Evolutionary conservation across 30 jellyfish, hydroid and myxozoan species (phyloP).

Genomic region (Chironex yamaguchii): DNA sequence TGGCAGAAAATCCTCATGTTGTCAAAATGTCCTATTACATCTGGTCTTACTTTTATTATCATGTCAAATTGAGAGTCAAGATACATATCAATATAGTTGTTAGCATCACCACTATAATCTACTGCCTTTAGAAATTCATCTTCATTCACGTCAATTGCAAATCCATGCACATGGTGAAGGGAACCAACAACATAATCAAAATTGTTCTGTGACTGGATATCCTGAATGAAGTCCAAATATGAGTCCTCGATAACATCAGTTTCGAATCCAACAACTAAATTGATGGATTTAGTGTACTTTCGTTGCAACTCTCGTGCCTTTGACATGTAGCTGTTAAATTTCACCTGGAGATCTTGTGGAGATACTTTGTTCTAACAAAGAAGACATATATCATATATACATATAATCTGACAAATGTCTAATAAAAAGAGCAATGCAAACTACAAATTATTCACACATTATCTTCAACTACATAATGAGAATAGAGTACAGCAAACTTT

Average conservation of each 20-base stretch:
- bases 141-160: neutral
- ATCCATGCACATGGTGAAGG: neutral
- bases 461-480: too few species aligned
- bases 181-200: constrained; percentile 37
- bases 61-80: neutral
- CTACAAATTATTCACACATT: too few species aligned
- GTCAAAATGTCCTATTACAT: constrained; percentile 27
- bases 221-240: neutral
- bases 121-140: neutral
- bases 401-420: too few species aligned
- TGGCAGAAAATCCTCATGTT: neutral
- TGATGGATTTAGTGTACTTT: neutral
- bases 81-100: neutral
- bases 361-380: too few species aligned
- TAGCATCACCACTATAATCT: neutral
- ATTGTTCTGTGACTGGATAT: neutral
- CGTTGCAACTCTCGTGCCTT: constrained; percentile 2
- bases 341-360: too few species aligned
- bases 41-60: neutral
- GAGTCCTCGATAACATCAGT: neutral
- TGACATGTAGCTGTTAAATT: neutral
- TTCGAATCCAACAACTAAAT: constrained; percentile 12
- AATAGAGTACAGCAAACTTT: too few species aligned
- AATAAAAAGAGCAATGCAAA: too few species aligned
- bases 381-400: too few species aligned